Evolutionary conservation across 2,113 vertebrate genomes (phyloP).

Genomic region (Eulemur rufifrons): DNA sequence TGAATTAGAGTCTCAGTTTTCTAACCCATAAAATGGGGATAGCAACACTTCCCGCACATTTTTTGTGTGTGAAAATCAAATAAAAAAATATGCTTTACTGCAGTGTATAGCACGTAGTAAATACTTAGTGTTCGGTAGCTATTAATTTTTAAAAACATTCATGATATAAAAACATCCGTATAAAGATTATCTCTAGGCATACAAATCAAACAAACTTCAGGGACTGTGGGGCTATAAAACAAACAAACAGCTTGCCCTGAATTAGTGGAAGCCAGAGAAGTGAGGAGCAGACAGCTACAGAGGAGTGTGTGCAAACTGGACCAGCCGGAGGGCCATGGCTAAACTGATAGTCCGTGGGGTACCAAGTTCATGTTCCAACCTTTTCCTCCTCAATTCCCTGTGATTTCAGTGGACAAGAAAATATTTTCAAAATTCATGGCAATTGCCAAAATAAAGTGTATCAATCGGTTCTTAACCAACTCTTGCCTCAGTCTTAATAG

Average conservation of each 20-base stretch:
- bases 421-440: not conserved
- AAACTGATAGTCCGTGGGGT: not conserved
- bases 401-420: not conserved
- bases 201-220: not conserved
- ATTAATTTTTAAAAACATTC: not conserved
- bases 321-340: accelerated
- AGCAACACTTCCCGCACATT: not conserved
- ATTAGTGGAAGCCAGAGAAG: not conserved
- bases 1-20: not conserved
- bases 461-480: not conserved
- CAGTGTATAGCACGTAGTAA: not conserved
- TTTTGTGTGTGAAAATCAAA: not conserved
- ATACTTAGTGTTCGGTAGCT: not conserved
- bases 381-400: not conserved
- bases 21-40: not conserved
- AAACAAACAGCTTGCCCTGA: not conserved
- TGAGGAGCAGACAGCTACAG: not conserved
- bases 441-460: not conserved
- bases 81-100: not conserved
- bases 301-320: not conserved
- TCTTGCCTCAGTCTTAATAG: not conserved
- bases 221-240: not conserved
- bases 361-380: not conserved
- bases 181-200: not conserved
- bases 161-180: not conserved